These are phyloP conservation scores for Pristiophorus japonicus DNA, from an alignment of 2,113 vertebrate genomes.

Conservation along the genomic window DNA sequence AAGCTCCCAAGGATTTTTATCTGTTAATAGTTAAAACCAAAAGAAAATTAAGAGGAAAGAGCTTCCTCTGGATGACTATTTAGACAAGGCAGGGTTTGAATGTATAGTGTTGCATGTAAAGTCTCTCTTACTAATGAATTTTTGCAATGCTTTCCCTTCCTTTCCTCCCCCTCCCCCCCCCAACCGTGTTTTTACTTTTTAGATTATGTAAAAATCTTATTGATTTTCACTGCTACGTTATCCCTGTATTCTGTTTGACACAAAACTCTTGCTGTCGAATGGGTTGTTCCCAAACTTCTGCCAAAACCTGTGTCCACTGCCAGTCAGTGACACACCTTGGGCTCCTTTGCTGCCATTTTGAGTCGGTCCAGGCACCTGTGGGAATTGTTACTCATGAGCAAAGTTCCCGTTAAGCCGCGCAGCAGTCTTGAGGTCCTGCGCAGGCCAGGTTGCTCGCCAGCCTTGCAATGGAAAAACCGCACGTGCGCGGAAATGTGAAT, in stretches of 20 bases:
- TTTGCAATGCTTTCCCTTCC: too few species aligned
- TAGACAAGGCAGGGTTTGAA: not conserved
- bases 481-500: too few species aligned
- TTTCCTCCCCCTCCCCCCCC: too few species aligned
- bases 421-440: too few species aligned
- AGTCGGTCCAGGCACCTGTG: not conserved
- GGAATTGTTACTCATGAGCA: not conserved
- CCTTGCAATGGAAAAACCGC: too few species aligned
- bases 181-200: too few species aligned
- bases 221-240: not conserved
- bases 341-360: not conserved
- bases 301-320: not conserved
- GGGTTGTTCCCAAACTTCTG: not conserved
- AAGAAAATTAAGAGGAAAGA: not conserved
- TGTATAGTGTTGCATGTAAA: not conserved
- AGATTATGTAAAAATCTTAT: not conserved
- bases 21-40: not conserved
- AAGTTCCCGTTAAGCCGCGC: too few species aligned
- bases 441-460: too few species aligned
- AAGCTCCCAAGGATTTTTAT: not conserved
- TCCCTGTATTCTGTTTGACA: not conserved
- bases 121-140: too few species aligned
- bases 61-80: not conserved
- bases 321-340: not conserved
- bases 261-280: not conserved